A percentile compares a stretch with the other conserved stretches of the same genome.
Evolutionary conservation across 2,797 vertebrate genomes (phyloP).

Genomic region (Pteronotus mesoamericanus): DNA sequence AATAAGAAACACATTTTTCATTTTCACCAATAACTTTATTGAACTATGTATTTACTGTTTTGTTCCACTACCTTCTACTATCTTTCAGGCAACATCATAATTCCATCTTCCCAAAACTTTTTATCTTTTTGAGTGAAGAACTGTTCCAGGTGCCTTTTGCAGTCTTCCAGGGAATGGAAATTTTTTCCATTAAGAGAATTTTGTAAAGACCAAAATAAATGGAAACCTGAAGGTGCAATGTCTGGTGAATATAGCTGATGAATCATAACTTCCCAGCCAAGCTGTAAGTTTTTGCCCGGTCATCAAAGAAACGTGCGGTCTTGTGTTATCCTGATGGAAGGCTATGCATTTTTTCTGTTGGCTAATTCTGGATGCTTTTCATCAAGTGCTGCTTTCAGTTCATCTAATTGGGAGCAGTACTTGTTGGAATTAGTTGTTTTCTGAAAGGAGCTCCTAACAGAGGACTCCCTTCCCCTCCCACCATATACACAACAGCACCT

Average conservation of each 20-base stretch:
- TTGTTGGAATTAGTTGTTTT: not conserved
- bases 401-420: not conserved
- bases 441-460: not conserved
- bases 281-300: not conserved
- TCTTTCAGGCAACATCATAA: not conserved
- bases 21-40: not conserved
- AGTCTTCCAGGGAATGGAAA: not conserved
- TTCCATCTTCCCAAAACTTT: not conserved
- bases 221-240: not conserved
- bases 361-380: not conserved
- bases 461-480: not conserved
- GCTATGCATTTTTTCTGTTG: not conserved
- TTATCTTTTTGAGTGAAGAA: not conserved
- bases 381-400: not conserved
- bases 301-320: not conserved
- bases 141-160: not conserved
- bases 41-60: not conserved
- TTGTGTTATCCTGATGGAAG: not conserved
- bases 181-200: not conserved
- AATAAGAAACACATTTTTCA: not conserved
- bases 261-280: not conserved
- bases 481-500: not conserved
- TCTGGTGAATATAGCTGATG: not conserved
- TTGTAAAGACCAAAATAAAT: not conserved
- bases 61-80: not conserved